phyloP scores from a whole-genome alignment of 2,888 invertebrate genomes.

The Phyllotreta striolata region DNA sequence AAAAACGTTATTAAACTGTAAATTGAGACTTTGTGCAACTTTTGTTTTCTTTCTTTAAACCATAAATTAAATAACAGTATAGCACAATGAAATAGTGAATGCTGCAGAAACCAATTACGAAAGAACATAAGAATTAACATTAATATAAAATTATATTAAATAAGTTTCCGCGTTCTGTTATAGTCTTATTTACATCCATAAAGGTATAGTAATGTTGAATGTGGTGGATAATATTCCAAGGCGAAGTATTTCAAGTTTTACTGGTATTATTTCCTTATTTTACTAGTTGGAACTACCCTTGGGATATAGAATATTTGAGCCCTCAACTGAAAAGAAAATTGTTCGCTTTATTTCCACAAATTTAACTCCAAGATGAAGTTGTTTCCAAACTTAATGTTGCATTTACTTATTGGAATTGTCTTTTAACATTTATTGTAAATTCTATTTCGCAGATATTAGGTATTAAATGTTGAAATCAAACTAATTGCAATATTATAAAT shows the following conservation, averaged over 20 bases:
- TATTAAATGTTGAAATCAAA: neutral
- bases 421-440: constrained; percentile 4
- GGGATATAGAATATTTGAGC: constrained; percentile 9
- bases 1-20: constrained; percentile 5
- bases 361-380: constrained; percentile 13
- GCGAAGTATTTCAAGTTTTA: constrained; percentile 20
- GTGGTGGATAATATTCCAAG: constrained; percentile 15
- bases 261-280: constrained; percentile 18
- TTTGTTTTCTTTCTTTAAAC: no score
- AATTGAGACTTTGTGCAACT: no score
- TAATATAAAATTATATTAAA: constrained; percentile 20
- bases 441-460: neutral
- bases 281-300: constrained; percentile 13
- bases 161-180: constrained; percentile 14
- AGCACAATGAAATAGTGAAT: no score
- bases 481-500: constrained; percentile 1
- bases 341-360: constrained; percentile 11
- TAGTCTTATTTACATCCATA: constrained; percentile 20
- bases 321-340: constrained; percentile 11
- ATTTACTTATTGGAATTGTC: neutral
- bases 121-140: constrained; percentile 16
- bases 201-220: constrained; percentile 14
- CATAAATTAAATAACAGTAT: no score
- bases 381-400: constrained; percentile 2
- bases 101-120: neutral